Conservation (phyloP, 2,888 invertebrate genomes). For the Caradrina kadenii region DNA sequence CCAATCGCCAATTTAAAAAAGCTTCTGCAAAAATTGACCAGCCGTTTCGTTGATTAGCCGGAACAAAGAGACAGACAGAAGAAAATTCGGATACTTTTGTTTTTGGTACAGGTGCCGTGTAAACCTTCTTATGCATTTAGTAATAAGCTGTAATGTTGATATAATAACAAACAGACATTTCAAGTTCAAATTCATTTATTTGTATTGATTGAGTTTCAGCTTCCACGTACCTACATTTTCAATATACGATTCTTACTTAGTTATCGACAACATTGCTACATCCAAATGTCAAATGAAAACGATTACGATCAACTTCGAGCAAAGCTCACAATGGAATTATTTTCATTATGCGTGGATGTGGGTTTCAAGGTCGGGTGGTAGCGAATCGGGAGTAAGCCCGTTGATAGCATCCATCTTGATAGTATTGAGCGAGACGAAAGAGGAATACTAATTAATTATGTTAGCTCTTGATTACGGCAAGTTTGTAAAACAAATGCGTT, state of each 20-base stretch:
- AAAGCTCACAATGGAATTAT: slow-evolving; percentile 22
- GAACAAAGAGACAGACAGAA: too few relatives aligned
- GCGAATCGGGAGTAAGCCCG: slow-evolving; percentile 15
- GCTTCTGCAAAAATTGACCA: too few relatives aligned
- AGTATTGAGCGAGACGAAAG: neutral
- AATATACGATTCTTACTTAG: slow-evolving; percentile 3
- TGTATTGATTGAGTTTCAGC: neutral
- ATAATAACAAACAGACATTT: too few relatives aligned
- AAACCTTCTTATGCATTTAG: too few relatives aligned
- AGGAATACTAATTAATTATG: slow-evolving; percentile 6
- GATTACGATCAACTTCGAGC: slow-evolving; percentile 28
- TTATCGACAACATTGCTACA: slow-evolving; percentile 14
- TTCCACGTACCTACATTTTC: neutral
- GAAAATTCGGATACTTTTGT: too few relatives aligned
- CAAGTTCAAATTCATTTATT: too few relatives aligned
- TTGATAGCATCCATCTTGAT: slow-evolving; percentile 43
- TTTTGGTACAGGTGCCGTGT: too few relatives aligned
- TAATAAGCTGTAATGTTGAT: too few relatives aligned
- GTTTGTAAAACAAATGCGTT: neutral
- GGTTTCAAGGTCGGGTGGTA: slow-evolving; percentile 39
- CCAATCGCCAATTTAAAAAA: too few relatives aligned
- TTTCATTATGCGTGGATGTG: slow-evolving; percentile 25
- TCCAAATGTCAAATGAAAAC: slow-evolving; percentile 38
- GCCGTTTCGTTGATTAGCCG: too few relatives aligned
- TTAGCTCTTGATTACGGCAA: neutral